phyloP scores from a whole-genome alignment of 2,888 invertebrate species.

The Drosophila trichaetosa region DNA sequence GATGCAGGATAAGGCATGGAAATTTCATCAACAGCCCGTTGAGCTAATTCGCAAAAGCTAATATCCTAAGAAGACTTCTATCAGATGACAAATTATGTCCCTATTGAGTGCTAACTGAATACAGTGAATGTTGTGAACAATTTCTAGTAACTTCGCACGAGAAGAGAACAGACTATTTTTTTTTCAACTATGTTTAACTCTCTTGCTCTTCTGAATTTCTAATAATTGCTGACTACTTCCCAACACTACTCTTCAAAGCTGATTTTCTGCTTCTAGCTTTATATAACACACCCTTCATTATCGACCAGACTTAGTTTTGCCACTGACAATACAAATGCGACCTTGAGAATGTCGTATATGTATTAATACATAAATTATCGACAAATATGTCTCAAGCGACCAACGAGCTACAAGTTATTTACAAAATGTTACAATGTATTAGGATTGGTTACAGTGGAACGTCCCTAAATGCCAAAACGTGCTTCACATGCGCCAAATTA shows the following conservation, averaged over 20 bases:
- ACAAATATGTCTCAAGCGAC: constrained; percentile 12
- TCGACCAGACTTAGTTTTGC: neutral
- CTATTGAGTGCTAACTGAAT: constrained; percentile 3
- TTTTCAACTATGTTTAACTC: neutral
- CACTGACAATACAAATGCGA: neutral
- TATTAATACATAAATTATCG: constrained; percentile 12
- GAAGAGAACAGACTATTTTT: neutral
- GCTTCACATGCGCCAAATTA: constrained; percentile 51
- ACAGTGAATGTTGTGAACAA: neutral
- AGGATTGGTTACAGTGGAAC: constrained; percentile 16
- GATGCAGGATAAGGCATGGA: constrained; percentile 68
- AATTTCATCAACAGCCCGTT: constrained; percentile 40
- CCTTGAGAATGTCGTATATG: neutral
- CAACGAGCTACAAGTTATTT: constrained; percentile 35
- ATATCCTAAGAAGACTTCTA: constrained; percentile 20
- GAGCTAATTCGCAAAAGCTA: constrained; percentile 32
- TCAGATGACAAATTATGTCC: constrained; percentile 38
- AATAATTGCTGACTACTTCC: neutral
- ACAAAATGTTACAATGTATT: constrained; percentile 36
- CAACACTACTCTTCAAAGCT: neutral
- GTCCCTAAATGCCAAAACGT: constrained; percentile 55
- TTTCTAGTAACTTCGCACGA: neutral
- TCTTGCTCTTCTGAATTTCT: neutral
- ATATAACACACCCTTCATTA: neutral
- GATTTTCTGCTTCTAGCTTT: neutral